Evolutionary conservation across 1,140 invertebrate genomes (phyloP).

Genomic region (Pissodes strobi): DNA sequence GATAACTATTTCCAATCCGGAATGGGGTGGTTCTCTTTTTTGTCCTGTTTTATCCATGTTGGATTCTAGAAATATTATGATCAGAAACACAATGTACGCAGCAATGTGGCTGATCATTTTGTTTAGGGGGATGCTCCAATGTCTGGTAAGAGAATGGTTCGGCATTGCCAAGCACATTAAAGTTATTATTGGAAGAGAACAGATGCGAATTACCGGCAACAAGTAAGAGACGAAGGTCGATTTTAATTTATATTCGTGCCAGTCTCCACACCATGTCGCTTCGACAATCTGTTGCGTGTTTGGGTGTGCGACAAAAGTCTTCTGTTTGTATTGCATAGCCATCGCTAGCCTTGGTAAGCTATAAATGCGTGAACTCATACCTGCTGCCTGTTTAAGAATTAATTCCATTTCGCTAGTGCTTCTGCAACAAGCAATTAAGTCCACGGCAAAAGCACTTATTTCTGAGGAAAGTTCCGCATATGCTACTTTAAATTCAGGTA

Average conservation of each 20-base stretch:
- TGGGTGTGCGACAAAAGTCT: constrained; percentile 74
- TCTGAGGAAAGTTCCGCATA: constrained; percentile 63
- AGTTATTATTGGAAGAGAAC: constrained; percentile 58
- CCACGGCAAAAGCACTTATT: constrained; percentile 66
- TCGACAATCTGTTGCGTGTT: constrained; percentile 68
- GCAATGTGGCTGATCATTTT: constrained; percentile 64
- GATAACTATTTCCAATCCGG: constrained; percentile 58
- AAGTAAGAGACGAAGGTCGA: constrained; percentile 47
- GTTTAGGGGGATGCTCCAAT: constrained; percentile 61
- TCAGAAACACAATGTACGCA: constrained; percentile 66
- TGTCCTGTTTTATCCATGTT: constrained; percentile 61
- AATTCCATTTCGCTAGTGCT: constrained; percentile 70
- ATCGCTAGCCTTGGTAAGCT: constrained; percentile 66
- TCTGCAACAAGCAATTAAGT: constrained; percentile 65
- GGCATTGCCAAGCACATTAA: constrained; percentile 56
- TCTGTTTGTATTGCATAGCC: constrained; percentile 74
- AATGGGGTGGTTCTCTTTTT: constrained; percentile 60
- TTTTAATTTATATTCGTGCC: constrained; percentile 61
- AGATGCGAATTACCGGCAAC: constrained; percentile 54
- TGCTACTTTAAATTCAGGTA: constrained; percentile 63
- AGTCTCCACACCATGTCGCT: constrained; percentile 60
- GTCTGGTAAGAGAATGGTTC: constrained; percentile 53
- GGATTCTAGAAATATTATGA: constrained; percentile 63
- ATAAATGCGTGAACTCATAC: constrained; percentile 53
- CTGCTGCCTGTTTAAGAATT: constrained; percentile 61